Evolutionary conservation across 2,113 vertebrate species (phyloP).

Genomic region (Hiodon alosoides): DNA sequence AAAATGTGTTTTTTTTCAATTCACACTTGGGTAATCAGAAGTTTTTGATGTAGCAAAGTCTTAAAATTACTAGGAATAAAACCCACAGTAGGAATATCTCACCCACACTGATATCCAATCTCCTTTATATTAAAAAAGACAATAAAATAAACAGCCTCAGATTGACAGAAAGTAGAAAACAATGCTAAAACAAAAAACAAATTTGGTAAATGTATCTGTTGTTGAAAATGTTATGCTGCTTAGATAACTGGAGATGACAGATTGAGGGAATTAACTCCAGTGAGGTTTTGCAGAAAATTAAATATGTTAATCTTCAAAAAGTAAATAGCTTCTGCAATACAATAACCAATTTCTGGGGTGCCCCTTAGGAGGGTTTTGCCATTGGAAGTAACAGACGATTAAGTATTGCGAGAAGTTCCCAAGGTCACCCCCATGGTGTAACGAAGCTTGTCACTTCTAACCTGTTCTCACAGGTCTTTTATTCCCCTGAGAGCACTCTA

Average conservation of each 20-base stretch:
- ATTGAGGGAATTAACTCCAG: slow-evolving; percentile 66
- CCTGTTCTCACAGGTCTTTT: slow-evolving; percentile 64
- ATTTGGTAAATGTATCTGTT: too few relatives aligned
- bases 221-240: background rate
- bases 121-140: too few relatives aligned
- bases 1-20: too few relatives aligned
- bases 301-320: slow-evolving; percentile 81
- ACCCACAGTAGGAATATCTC: too few relatives aligned
- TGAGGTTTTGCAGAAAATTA: slow-evolving; percentile 74
- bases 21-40: too few relatives aligned
- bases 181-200: too few relatives aligned
- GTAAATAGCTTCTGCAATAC: slow-evolving; percentile 76
- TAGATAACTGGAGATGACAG: slow-evolving; percentile 69
- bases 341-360: slow-evolving; percentile 77
- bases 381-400: slow-evolving; percentile 64
- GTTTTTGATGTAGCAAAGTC: too few relatives aligned
- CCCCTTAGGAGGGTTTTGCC: slow-evolving; percentile 71
- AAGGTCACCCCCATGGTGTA: slow-evolving; percentile 62
- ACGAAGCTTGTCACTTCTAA: slow-evolving; percentile 52
- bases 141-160: too few relatives aligned
- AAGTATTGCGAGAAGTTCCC: slow-evolving; percentile 58
- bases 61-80: too few relatives aligned
- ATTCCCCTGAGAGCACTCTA: slow-evolving; percentile 54
- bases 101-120: too few relatives aligned
- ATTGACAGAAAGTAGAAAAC: too few relatives aligned